Evolutionary conservation across 2,888 invertebrate species (phyloP), one percentile per base, ranked within the genome.

Genomic region (Eupithecia vulgata): DNA sequence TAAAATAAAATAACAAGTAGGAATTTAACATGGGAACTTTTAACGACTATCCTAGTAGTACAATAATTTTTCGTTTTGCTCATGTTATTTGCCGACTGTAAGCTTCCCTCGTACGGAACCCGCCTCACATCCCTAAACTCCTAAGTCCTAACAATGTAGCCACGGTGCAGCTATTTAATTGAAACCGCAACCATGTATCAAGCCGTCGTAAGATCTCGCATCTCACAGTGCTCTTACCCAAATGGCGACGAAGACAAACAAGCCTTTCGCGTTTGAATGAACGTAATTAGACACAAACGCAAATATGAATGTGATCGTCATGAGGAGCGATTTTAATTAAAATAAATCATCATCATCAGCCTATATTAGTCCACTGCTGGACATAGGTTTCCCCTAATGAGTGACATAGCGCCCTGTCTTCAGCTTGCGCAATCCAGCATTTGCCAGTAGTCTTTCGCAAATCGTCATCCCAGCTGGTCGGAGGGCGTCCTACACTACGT

Each of bases 171-270:
- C 81, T 81, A 81, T 84, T 85, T 82, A 78, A 84, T 83, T 82
- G 82, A 83, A 85, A 85, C 85, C 85, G 68, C 84, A 80, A 79
- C 80, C 82, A 84, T 84, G 83, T 77, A 76, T 79, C 76, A 83
- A 81, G 81, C 82, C 82, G 83, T 80, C 82, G 74, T 78, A 71
- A 79, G 81, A 80, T 82, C 81, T 77, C 78, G 73, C 80, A 78
- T 78, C 80, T 80, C 82, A 81, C 81, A 83, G 80, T 80, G 78
- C 78, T 82, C 72, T 74, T 78, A 72, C 77, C 73, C 75, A 81
- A 80, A 81, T 79, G 79, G 80, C 79, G 80, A 80, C 77, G 80
- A 81, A 84, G 81, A 77, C 81, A 78, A 78, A 75, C 68, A 75
- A 73, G 78, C 75, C 78, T 81, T 83, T 80, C 83, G 79, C 80